These are phyloP conservation scores for Xiphorhynchus elegans DNA, from an alignment of 2,113 vertebrate species.

Conservation along the genomic window DNA sequence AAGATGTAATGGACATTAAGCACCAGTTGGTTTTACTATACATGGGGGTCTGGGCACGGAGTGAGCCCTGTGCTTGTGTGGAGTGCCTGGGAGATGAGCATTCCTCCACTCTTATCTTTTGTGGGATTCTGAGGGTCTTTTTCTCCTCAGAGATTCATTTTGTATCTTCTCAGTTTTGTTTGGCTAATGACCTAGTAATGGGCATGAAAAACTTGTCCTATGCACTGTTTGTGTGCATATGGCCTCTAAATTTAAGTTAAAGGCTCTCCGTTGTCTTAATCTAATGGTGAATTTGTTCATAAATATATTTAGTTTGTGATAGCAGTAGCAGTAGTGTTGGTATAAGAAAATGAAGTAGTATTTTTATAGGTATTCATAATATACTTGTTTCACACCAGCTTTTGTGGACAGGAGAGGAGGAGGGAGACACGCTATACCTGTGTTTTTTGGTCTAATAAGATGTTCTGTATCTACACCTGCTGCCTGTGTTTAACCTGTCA, in stretches of 20 bases:
- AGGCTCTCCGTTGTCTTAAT: background rate
- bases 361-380: background rate
- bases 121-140: background rate
- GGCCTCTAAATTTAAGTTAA: background rate
- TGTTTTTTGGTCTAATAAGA: background rate
- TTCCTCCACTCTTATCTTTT: background rate
- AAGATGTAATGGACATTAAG: background rate
- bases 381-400: background rate
- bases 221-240: background rate
- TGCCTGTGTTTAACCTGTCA: slow-evolving; percentile 45
- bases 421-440: background rate
- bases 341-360: background rate
- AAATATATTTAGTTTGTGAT: background rate
- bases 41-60: background rate
- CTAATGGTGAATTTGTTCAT: background rate
- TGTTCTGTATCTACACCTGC: background rate
- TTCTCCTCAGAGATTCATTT: background rate
- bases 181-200: background rate
- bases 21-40: background rate
- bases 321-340: background rate
- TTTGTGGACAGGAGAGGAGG: background rate
- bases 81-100: background rate
- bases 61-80: background rate
- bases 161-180: background rate
- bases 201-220: background rate